These are phyloP conservation scores for Rhineura floridana DNA, from an alignment of 2,113 vertebrate genomes.

Conservation along the genomic window DNA sequence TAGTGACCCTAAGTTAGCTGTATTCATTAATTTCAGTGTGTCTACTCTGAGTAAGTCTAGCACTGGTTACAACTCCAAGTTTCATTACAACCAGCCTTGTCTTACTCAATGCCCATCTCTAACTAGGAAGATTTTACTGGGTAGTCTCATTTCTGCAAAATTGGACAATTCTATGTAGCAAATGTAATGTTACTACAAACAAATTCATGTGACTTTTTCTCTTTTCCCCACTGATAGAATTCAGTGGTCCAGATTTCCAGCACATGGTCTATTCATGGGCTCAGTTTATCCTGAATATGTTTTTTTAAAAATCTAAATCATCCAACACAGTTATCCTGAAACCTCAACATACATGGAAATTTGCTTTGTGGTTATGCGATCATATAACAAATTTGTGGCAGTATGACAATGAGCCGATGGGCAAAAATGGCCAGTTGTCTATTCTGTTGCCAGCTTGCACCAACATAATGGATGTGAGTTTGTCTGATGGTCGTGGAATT, in stretches of 20 bases:
- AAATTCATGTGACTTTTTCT: not conserved
- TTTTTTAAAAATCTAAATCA: not conserved
- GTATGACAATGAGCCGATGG: not conserved
- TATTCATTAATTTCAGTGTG: no score
- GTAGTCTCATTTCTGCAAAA: not conserved
- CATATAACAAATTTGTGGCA: not conserved
- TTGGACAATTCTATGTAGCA: not conserved
- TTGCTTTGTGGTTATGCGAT: not conserved
- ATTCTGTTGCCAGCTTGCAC: not conserved
- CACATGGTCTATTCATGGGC: not conserved
- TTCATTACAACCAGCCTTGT: not conserved
- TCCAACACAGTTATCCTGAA: not conserved
- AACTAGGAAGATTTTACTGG: not conserved
- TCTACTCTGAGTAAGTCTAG: no score
- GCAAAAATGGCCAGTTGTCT: not conserved
- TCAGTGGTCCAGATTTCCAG: not conserved
- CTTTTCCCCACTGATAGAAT: not conserved
- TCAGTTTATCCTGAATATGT: not conserved
- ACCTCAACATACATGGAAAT: not conserved
- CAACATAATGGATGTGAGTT: not conserved
- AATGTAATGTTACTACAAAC: not conserved
- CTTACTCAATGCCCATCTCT: not conserved
- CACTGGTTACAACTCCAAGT: no score
- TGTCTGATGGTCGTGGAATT: not conserved
- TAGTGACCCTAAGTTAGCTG: no score